Conservation (phyloP, 2,888 invertebrate genomes). For the Cataglyphis livida region DNA sequence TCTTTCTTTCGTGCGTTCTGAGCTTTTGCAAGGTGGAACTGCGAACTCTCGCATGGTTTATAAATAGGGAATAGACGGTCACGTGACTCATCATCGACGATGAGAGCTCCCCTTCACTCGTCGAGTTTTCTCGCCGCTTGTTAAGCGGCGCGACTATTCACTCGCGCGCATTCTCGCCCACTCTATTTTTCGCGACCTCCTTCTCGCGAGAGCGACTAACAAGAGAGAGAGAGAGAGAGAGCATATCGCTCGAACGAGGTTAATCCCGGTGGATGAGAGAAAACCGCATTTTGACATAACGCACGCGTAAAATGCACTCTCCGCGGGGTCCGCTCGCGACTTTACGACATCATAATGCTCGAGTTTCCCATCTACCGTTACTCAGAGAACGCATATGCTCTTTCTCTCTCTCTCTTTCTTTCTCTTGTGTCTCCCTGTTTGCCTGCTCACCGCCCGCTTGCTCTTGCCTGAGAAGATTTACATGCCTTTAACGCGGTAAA, state of each 20-base stretch:
- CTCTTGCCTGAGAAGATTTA: conserved; percentile 50
- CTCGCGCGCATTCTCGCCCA: conserved; percentile 68
- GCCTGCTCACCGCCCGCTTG: background rate
- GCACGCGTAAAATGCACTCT: conserved; percentile 70
- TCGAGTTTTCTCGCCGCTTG: conserved; percentile 72
- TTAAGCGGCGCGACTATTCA: conserved; percentile 54
- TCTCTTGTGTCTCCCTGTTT: background rate
- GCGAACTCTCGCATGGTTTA: conserved; percentile 63
- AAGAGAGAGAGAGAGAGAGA: conserved; percentile 68
- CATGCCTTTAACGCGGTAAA: conserved; percentile 57
- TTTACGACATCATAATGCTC: conserved; percentile 60
- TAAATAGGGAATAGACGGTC: conserved; percentile 69
- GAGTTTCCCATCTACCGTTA: conserved; percentile 63
- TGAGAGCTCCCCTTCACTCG: conserved; percentile 73
- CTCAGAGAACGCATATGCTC: conserved; percentile 51
- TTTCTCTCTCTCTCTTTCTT: background rate
- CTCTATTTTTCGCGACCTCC: conserved; percentile 78
- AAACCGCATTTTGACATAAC: conserved; percentile 77
- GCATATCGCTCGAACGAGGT: conserved; percentile 69
- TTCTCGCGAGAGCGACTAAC: conserved; percentile 70
- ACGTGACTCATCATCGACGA: conserved; percentile 12
- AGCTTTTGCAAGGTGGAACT: conserved; percentile 69
- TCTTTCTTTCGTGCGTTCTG: conserved; percentile 57
- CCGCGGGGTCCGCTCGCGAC: conserved; percentile 53
- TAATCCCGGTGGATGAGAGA: conserved; percentile 73